Conservation (phyloP, 2,113 vertebrate genomes). For the Corythoichthys intestinalis region DNA sequence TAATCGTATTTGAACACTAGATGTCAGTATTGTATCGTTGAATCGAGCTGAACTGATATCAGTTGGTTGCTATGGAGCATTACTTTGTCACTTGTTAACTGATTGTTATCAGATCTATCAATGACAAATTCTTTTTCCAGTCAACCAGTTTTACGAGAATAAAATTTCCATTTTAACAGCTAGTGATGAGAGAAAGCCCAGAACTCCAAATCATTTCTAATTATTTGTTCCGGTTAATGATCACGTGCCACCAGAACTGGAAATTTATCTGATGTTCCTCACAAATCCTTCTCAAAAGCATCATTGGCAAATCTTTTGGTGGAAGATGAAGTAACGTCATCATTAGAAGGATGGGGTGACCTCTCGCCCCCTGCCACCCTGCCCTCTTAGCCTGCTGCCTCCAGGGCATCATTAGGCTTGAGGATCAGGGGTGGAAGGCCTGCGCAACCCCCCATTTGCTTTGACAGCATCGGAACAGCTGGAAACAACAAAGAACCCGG, state of each 20-base stretch:
- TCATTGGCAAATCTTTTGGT: not conserved
- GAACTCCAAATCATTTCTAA: not conserved
- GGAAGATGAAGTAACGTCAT: slow-evolving; percentile 19
- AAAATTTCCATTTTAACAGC: not conserved
- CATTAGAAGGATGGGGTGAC: slow-evolving; percentile 25
- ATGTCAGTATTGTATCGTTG: slow-evolving; percentile 49
- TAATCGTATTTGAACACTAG: slow-evolving; percentile 34
- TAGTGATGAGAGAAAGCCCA: not conserved
- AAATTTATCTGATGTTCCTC: slow-evolving; percentile 3
- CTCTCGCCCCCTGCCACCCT: slow-evolving; percentile 54
- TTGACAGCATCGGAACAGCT: slow-evolving; percentile 46
- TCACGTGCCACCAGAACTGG: not conserved
- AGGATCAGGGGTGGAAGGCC: slow-evolving; percentile 45
- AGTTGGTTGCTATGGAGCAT: not conserved
- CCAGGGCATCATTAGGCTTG: slow-evolving; percentile 64
- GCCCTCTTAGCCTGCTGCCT: slow-evolving; percentile 54
- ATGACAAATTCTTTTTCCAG: not conserved
- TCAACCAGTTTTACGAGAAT: not conserved
- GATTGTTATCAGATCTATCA: too few species aligned
- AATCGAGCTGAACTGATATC: not conserved
- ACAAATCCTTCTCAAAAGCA: not conserved
- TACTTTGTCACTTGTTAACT: not conserved
- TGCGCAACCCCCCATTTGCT: slow-evolving; percentile 30
- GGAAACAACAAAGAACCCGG: slow-evolving; percentile 44
- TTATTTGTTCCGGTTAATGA: not conserved